These are phyloP conservation scores for Drosophila leontia DNA, from an alignment of 1,140 invertebrate genomes.

Conservation along the genomic window DNA sequence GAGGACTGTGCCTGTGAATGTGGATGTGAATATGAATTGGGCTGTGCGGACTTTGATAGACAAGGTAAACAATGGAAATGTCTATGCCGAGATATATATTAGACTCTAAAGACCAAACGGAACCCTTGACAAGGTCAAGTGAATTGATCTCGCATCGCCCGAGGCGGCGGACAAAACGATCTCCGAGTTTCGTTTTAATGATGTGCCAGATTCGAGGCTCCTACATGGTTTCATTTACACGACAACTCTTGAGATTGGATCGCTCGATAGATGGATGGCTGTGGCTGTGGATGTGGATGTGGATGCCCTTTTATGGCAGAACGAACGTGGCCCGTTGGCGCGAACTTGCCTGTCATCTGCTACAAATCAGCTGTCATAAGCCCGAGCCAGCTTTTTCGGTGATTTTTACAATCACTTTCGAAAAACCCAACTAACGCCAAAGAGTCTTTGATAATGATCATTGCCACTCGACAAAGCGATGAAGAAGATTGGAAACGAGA, in stretches of 20 bases:
- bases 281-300: constrained; percentile 9
- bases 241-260: constrained; percentile 49
- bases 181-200: constrained; percentile 66
- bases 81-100: constrained; percentile 34
- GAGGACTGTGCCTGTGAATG: constrained; percentile 12
- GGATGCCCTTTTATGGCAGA: constrained; percentile 73
- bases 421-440: constrained; percentile 52
- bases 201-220: constrained; percentile 60
- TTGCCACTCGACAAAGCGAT: constrained; percentile 25
- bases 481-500: constrained; percentile 28
- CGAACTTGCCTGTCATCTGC: constrained; percentile 82
- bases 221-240: constrained; percentile 66
- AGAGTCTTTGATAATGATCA: constrained; percentile 73
- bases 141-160: constrained; percentile 47
- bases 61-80: constrained; percentile 56
- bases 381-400: constrained; percentile 46
- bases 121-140: constrained; percentile 71
- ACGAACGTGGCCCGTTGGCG: constrained; percentile 56
- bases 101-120: constrained; percentile 4
- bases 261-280: constrained; percentile 16
- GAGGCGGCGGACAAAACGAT: constrained; percentile 44
- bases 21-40: constrained; percentile 25
- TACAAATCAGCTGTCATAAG: constrained; percentile 82
- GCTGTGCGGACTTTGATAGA: constrained; percentile 24
- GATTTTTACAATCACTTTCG: constrained; percentile 77